Percentiles rank a stretch among this genome's conserved stretches.
phyloP scores from a whole-genome alignment of 2,888 invertebrate genomes.

The Xestia rhomboidea region DNA sequence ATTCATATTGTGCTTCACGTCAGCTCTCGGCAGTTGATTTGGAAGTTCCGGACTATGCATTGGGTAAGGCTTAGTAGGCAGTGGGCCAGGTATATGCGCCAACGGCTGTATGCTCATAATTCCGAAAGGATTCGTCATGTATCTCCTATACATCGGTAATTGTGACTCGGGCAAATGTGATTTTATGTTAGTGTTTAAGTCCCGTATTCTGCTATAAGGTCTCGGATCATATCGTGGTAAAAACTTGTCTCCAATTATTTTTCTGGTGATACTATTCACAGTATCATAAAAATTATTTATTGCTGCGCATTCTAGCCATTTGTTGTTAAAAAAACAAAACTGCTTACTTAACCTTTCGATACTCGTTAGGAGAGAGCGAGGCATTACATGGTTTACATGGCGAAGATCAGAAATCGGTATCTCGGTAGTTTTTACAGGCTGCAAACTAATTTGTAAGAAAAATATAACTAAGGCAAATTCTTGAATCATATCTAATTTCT shows the following conservation, averaged over 20 bases:
- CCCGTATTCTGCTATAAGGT: slow-evolving; percentile 9
- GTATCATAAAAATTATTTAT: slow-evolving; percentile 33
- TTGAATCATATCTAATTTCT: slow-evolving; percentile 56
- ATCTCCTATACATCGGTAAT: slow-evolving; percentile 21
- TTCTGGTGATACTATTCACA: slow-evolving; percentile 38
- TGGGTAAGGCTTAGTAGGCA: slow-evolving; percentile 28
- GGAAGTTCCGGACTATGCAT: slow-evolving; percentile 7
- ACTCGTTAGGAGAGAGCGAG: slow-evolving; percentile 33
- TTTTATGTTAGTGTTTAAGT: slow-evolving; percentile 19
- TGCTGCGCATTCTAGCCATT: slow-evolving; percentile 49
- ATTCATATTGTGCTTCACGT: slow-evolving; percentile 28
- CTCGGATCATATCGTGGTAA: slow-evolving; percentile 27
- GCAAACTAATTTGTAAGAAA: slow-evolving; percentile 35
- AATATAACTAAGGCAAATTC: slow-evolving; percentile 45
- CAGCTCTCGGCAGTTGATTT: slow-evolving; percentile 19
- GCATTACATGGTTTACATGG: slow-evolving; percentile 25
- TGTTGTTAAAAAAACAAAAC: slow-evolving; percentile 48
- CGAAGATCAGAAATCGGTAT: slow-evolving; percentile 45
- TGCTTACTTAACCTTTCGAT: slow-evolving; percentile 31
- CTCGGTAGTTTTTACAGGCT: slow-evolving; percentile 31
- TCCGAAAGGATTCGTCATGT: slow-evolving; percentile 14
- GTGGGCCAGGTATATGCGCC: neutral
- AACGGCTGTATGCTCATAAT: slow-evolving; percentile 22
- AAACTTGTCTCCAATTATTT: slow-evolving; percentile 30
- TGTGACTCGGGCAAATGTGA: slow-evolving; percentile 17